Conservation (phyloP, 2,797 vertebrate species). For the Galago senegalensis region DNA sequence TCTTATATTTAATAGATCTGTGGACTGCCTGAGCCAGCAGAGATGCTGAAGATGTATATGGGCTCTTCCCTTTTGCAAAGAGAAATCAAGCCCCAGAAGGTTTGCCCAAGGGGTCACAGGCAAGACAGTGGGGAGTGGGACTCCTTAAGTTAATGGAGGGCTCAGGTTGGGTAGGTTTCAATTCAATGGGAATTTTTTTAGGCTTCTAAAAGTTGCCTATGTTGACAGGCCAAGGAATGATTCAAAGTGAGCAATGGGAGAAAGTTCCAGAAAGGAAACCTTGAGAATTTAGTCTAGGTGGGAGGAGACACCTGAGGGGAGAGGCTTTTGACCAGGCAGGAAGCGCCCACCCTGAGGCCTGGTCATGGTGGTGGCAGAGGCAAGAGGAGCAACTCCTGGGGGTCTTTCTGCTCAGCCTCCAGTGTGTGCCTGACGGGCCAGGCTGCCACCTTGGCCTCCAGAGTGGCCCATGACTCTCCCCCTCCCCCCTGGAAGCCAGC, state of each 20-base stretch:
- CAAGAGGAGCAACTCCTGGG: background rate
- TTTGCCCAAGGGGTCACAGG: background rate
- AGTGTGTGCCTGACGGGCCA: background rate
- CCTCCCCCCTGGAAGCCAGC: slow-evolving; percentile 52
- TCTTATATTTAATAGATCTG: background rate
- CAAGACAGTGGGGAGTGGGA: background rate
- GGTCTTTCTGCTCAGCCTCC: background rate
- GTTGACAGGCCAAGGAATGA: background rate
- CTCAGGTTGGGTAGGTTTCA: background rate
- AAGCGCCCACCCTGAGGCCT: background rate
- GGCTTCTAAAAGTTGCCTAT: background rate
- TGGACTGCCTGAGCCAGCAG: background rate
- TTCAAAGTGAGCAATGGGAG: background rate
- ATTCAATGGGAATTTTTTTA: background rate
- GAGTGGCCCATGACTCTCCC: background rate
- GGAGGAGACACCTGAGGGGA: background rate
- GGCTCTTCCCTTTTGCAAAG: background rate
- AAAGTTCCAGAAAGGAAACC: slow-evolving; percentile 49
- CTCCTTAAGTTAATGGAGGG: background rate
- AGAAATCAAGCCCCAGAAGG: background rate
- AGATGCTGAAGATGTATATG: background rate
- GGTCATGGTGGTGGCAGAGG: background rate
- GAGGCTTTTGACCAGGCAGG: background rate
- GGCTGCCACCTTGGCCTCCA: slow-evolving; percentile 57
- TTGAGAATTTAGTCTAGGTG: background rate